Conservation (phyloP, 2,113 vertebrate species). For the Bufo gargarizans region DNA sequence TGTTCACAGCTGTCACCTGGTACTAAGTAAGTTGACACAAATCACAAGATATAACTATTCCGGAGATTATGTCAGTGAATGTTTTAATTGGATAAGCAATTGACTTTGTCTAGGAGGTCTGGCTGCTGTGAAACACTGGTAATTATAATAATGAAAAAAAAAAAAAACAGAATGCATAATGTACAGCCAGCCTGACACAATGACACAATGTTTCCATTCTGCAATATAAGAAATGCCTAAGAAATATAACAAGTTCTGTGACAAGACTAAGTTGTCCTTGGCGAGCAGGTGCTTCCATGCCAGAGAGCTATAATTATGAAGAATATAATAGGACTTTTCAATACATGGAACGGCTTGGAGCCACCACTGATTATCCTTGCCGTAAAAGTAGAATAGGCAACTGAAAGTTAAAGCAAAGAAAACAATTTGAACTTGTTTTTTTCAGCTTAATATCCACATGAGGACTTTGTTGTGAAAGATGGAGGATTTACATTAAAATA, state of each 20-base stretch:
- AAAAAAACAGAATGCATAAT: slow-evolving; percentile 19
- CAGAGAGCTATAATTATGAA: slow-evolving; percentile 17
- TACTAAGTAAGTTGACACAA: slow-evolving; percentile 79
- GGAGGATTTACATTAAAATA: not conserved
- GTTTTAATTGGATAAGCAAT: slow-evolving; percentile 53
- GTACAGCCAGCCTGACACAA: slow-evolving; percentile 25
- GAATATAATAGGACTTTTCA: slow-evolving; percentile 34
- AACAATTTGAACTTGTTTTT: not conserved
- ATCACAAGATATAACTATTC: slow-evolving; percentile 43
- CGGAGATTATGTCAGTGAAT: slow-evolving; percentile 44
- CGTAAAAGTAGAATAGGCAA: slow-evolving; percentile 7
- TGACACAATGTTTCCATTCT: slow-evolving; percentile 31
- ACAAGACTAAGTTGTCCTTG: slow-evolving; percentile 17
- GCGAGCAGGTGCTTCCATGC: not conserved
- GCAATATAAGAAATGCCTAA: slow-evolving; percentile 9
- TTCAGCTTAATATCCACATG: not conserved
- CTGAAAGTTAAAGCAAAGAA: not conserved
- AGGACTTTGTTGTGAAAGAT: not conserved
- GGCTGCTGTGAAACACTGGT: slow-evolving; percentile 38
- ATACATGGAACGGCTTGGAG: not conserved
- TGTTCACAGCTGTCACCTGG: slow-evolving; percentile 81
- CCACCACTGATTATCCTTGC: not conserved
- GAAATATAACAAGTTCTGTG: not conserved
- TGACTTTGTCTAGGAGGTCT: slow-evolving; percentile 36
- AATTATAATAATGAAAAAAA: slow-evolving; percentile 48